A percentile compares a stretch with the other conserved stretches of the same genome.
Conservation (phyloP, 2,113 vertebrate species). For the Ictalurus punctatus region DNA sequence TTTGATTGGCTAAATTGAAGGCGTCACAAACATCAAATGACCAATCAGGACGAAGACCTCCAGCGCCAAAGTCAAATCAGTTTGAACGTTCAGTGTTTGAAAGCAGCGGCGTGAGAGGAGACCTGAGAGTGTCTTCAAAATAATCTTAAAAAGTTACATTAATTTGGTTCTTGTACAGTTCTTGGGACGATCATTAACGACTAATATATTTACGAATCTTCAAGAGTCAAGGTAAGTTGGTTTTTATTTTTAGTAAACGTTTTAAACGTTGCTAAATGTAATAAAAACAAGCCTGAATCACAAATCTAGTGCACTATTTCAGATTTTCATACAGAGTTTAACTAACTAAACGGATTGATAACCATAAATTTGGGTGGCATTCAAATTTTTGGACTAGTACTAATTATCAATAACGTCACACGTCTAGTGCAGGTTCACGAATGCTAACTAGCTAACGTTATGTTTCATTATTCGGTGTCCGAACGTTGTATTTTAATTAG, state of each 20-base stretch:
- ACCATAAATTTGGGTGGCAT: not conserved
- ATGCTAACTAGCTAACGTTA: not conserved
- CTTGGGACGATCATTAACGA: not conserved
- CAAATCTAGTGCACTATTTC: not conserved
- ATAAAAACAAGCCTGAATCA: too few species aligned
- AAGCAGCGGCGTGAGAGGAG: not conserved
- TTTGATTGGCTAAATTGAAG: slow-evolving; percentile 51
- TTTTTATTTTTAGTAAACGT: not conserved
- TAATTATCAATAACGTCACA: not conserved
- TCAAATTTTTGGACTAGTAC: not conserved
- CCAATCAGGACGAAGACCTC: slow-evolving; percentile 61
- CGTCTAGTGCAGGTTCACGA: not conserved
- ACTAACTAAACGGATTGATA: not conserved
- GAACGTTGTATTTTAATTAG: not conserved
- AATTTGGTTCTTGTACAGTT: not conserved
- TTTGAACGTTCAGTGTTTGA: not conserved
- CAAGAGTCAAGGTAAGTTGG: slow-evolving; percentile 1
- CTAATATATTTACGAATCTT: not conserved
- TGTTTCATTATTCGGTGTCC: not conserved
- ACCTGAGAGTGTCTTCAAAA: not conserved
- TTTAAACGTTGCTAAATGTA: not conserved
- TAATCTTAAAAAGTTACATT: too few species aligned
- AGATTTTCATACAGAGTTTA: not conserved
- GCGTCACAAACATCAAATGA: slow-evolving; percentile 47
- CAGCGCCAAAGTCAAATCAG: slow-evolving; percentile 61